Base-by-base conservation (phyloP, 2,113 vertebrate genomes). In the Riparia riparia region DNA sequence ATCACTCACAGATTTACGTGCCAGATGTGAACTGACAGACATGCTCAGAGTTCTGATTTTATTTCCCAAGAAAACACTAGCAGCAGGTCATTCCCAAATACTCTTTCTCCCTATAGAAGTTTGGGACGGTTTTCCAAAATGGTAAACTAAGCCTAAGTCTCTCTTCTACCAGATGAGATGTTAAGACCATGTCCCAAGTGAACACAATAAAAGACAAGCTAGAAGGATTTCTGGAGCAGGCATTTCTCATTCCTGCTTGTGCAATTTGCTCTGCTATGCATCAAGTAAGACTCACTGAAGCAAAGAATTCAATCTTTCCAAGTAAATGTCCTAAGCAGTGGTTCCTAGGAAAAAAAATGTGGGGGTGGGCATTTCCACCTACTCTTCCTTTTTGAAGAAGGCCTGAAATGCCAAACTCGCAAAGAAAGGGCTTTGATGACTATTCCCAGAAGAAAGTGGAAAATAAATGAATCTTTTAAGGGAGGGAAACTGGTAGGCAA, bases 231-330 rank as follows among this genome's bases (percentile, higher is more conserved):
- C 90, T 93, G 34, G 34, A 60, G 12, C 41, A 93, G 47, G 53
- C 51, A 74, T 96, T 94, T 96, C 87, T 97, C 60, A 44, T 93
- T 96, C 65, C 26, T 1, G 4, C 60, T 83, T 84, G 53, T 76
- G 70, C 63, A 87, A 90, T 93, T 91, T 97, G 61, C 51, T 95
- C 81, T 89, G 69, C 51, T 93, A 76, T 96, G 95, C 93, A 94
- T 94, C 93, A 93, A 73, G 31, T 92, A 90, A 86, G 65, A 82
- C 18, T 89, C 87, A 91, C 32, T 94, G 95, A 96, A 95, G 93
- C 92, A 94, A 89, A 89, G 61, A 96, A 93, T 94, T 94, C 77
- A 95, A 56, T 94, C 77, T 91, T 94, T 87, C 78, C 44, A 71
- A 82, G 51, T 71, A 96, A 93, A 89, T 93, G 47, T 93, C 73